Base-by-base conservation (phyloP, 2,797 vertebrate species). In the Notoglanidium macrostoma region DNA sequence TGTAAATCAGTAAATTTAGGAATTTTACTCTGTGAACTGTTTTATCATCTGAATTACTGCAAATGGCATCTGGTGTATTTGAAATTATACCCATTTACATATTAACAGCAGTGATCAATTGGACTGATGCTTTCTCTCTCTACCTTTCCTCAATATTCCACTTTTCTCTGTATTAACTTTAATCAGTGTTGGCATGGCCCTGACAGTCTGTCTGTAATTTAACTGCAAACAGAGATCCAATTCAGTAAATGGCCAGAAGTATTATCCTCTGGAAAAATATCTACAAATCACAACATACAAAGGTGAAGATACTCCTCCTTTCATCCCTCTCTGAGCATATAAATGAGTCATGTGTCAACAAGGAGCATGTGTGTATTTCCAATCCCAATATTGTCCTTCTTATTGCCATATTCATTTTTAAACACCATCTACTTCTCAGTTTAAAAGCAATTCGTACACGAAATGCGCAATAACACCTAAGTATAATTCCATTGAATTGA, bases 401-500 rank as follows among this genome's bases (percentile, higher is more conserved):
- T 78, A 35, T 35, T 55, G 8, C 54, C 54, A 0, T 32, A 49
- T 54, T 76, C 14, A 29, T 1, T 29, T 57, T 55, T 79, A 74
- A 74, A 49, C 11, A 61, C 29, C 9, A 35, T 12, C 40, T 5
- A 78, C 14, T 40, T 59, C 21, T 44, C 23, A 80, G 12, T 63
- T 44, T 40, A 40, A 59, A 59, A 23, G 19, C 32, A 80, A 5
- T 44, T 80, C n/a, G 1, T 73, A 23, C 51, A 32, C 54, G 74
- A 54, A 54, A 23, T 23, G 7, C 86, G 65, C n/a, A 81, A 70
- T 44, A 17, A 23, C 12, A 81, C 87, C 51, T 76, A 87, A 23
- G 77, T 89, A 90, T 90, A 90, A 65, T 87, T 65, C 87, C 67
- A 89, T 93, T 96, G 96, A 96, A 96, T 96, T 96, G 95, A 95